Evolutionary conservation across 2,888 invertebrate genomes (phyloP), one percentile per base, ranked within the genome.

Genomic region (Torymus texanus): DNA sequence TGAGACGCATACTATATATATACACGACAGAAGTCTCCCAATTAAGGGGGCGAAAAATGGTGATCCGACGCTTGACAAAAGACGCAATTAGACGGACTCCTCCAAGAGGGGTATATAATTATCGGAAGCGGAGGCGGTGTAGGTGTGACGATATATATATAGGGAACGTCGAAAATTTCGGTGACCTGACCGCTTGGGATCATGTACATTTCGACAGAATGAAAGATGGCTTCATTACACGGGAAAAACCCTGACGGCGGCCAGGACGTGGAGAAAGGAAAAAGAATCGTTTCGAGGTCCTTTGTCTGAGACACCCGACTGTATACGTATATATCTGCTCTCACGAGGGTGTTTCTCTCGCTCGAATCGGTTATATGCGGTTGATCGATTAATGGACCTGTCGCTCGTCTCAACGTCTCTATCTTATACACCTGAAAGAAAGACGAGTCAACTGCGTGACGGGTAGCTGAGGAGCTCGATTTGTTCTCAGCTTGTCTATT

Each of bases 321-420:
- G 18, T 12, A 59, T 50, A 21, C 2, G 2, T 21, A 21, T 21
- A 21, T 21, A 21, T 21, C 21, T 2, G 21, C 21, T 62, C 56
- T 73, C 56, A 51, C 56, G 50, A 75, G 75, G 75, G 67, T 67
- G 59, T 79, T 61, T 67, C 72, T 63, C 41, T 41, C 41, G 41
- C 41, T 41, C 68, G 56, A 59, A 76, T 68, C 63, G 76, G 10
- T 80, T 63, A 58, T 70, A 70, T 41, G 41, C 61, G 56, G 41
- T 74, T 80, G 80, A 77, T 73, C 80, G 77, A 80, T 80, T 80
- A 71, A 80, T 55, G 67, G 63, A 41, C 21, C 59, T 65, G 77
- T 70, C 61, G 55, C 61, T 51, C 53, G 12, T 14, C 66, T 13
- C 13, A 68, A 80, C 51, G 53, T 76, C 80, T 79, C 62, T 66